Evolutionary conservation across 2,888 invertebrate species (phyloP), one percentile per base, ranked within the genome.

Genomic region (Hesperia comma): DNA sequence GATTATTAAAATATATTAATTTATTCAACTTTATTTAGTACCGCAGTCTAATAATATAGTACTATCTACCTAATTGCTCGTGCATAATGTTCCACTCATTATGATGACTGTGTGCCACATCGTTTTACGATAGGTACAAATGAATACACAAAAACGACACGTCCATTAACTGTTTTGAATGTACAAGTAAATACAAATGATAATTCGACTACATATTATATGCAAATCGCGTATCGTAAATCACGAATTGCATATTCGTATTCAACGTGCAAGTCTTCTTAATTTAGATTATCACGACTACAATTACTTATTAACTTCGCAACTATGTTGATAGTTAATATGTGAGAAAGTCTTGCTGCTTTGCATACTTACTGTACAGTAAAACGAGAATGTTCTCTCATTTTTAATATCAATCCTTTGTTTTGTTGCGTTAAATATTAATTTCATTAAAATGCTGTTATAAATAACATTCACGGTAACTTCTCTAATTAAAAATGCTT

Each of bases 131-230:
- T n/a, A n/a, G n/a, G n/a, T 26, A 26, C 62, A 77, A 77, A 77
- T 61, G 73, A 76, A 76, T 70, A 70, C 55, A 68, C n/a, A 77
- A 78, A 77, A 72, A 74, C 72, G 73, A 75, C 75, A 74, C 74
- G 79, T 77, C 82, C 78, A 82, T 80, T 77, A 79, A 75, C 75
- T 78, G 79, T 77, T 75, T 77, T 78, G 80, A 80, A 82, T 79
- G 77, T 78, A 78, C 77, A 80, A 46, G 6, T 46, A 46, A 81
- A 79, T 70, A 75, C 77, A 79, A 84, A 69, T 85, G 79, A 79
- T 82, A 80, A 80, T 83, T 75, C 81, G 76, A 82, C 81, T 80
- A 77, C 77, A 79, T 79, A 85, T 85, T 87, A 85, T 81, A 85
- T 85, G 83, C 79, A 84, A 83, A 87, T 84, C 79, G 79, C 76